Base-by-base conservation (phyloP, 2,113 vertebrate species). In the Eublepharis macularius region DNA sequence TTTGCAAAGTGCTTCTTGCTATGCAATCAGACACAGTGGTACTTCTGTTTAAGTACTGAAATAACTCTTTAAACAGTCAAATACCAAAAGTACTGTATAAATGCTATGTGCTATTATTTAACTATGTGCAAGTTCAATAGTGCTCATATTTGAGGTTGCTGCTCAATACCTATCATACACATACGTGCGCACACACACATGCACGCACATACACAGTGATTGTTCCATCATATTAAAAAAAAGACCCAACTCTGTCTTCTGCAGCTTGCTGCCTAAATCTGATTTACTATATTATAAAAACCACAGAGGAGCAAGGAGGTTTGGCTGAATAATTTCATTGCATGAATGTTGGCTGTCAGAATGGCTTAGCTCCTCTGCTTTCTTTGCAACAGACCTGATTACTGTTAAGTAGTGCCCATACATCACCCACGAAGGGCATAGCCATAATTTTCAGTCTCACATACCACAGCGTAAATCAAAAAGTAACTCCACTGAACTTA, bases 201-300 rank as follows among this genome's bases (percentile, higher is more conserved):
- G 3, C 43, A 63, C 60, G 29, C 49, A 74, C 32, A 47, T 81
- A 2, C 43, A 11, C n/a, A 75, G 78, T 34, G 51, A 74, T 43
- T 68, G 73, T 82, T 85, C 90, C 92, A 93, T 93, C 88, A 93
- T 90, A 95, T 90, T 89, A 93, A 83, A 90, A 83, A 90, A 90
- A 93, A 91, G 89, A 87, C 70, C 89, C 49, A 92, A 91, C 80
- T 81, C 87, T 91, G 88, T 91, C 91, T 93, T 94, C 87, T 73
- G 75, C 16, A 78, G 29, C 79, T 92, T 81, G 39, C 85, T 89
- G 86, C 86, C 90, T 88, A 92, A 90, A 91, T 84, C 87, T 93
- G 94, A 86, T 92, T 85, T 85, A 93, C 87, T 90, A 77, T 86
- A 74, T 65, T 86, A 54, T 60, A 86, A 85, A 92, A 93, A 88